Base-by-base conservation (phyloP, 2,888 invertebrate species). In the Agrochola lychnidis region DNA sequence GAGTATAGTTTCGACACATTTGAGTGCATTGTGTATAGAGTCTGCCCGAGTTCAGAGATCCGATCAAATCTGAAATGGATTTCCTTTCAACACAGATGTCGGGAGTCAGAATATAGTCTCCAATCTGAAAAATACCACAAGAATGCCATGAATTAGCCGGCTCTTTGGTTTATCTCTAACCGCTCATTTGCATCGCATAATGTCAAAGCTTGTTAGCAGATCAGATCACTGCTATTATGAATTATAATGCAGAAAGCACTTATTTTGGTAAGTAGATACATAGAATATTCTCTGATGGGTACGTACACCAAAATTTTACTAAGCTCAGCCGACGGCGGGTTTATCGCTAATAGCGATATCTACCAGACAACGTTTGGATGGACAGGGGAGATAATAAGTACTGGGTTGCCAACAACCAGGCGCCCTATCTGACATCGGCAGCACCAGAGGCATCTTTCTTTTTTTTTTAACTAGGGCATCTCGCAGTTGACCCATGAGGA, bases 71-170 rank as follows among this genome's bases (percentile, higher is more conserved):
- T 10, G 99, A 99, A 83, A 99, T 97, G 69, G 99, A 99, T 95
- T 99, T 99, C 70, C 99, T 97, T 95, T 99, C 99, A 30, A 99
- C 98, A 91, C 99, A 99, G 85, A 99, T 98, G 40, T 99, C 99
- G 0, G 99, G 99, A 0, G 99, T 99, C 25, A 99, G 96, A 91
- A 99, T 99, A 93, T 99, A 99, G 95, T 99, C 99, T 0, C 99
- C 99, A 78, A 99, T 98, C 98, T 99, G 85, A 77, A 84, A 85
- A n/a, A 12, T n/a, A 36, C 36, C 5, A 51, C 7, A 73, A 61
- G 12, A 53, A 62, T 79, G 12, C 2, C 7, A 57, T 30, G 12
- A n/a, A 56, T 48, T 19, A 19, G 25, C 42, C 5, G 22, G 72
- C 2, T n/a, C 56, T n/a, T 67, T 36, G 6, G 16, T 68, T n/a